A percentile compares a stretch with the other conserved stretches of the same genome.
These are phyloP conservation scores for Drosophila acutilabella DNA, from an alignment of 2,888 invertebrate genomes.

Conservation along the genomic window DNA sequence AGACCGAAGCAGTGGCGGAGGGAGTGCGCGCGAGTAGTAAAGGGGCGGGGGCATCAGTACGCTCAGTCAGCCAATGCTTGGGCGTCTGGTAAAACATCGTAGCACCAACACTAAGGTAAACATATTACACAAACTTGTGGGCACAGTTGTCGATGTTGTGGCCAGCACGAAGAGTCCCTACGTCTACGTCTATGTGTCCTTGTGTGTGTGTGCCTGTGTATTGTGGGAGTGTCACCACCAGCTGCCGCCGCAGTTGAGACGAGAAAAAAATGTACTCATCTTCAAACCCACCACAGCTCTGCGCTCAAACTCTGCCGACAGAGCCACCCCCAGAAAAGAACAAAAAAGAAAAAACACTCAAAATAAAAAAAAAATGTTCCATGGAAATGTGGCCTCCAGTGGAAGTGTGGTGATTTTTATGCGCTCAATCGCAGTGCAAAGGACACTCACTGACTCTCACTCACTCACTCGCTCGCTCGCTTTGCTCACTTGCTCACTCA, in stretches of 20 bases:
- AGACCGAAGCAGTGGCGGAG: background rate
- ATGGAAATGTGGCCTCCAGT: constrained; percentile 58
- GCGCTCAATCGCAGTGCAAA: constrained; percentile 47
- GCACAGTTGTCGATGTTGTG: constrained; percentile 82
- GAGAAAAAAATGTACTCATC: constrained; percentile 49
- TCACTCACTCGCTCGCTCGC: constrained; percentile 11
- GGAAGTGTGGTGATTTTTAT: constrained; percentile 56
- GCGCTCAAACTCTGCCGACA: constrained; percentile 35
- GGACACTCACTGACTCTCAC: constrained; percentile 37
- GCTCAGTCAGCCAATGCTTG: constrained; percentile 62
- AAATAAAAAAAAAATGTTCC: constrained; percentile 61
- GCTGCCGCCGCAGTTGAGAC: constrained; percentile 36
- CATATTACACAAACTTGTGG: constrained; percentile 76
- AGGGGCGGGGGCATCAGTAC: background rate
- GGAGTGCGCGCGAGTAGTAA: too few relatives aligned
- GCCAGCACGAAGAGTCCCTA: constrained; percentile 43
- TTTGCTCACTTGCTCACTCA: constrained; percentile 9
- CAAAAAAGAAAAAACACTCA: constrained; percentile 68
- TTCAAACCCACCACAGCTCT: constrained; percentile 63
- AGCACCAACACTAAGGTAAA: constrained; percentile 47
- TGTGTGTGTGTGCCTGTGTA: constrained; percentile 39
- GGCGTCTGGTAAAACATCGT: constrained; percentile 36
- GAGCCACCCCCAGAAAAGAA: constrained; percentile 51
- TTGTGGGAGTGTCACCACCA: constrained; percentile 77
- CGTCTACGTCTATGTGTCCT: constrained; percentile 11